Evolutionary conservation across 1,140 invertebrate genomes (phyloP).

Genomic region (Uloborus diversus): DNA sequence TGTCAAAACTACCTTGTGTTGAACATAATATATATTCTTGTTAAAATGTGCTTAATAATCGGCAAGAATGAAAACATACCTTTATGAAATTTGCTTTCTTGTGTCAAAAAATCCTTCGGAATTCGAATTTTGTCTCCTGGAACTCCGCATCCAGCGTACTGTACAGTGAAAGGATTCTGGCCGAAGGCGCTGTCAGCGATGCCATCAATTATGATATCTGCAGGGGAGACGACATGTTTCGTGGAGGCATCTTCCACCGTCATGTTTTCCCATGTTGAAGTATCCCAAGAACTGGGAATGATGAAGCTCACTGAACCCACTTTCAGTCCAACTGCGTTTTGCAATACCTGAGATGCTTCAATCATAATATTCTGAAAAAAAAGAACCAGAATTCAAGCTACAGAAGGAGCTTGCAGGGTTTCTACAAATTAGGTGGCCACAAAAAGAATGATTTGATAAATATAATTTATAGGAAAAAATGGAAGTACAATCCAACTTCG

Average conservation of each 20-base stretch:
- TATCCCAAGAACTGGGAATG: neutral
- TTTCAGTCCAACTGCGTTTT: neutral
- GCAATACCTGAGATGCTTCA: neutral
- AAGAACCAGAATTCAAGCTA: neutral
- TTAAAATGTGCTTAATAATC: too few species aligned
- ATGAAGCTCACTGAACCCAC: neutral
- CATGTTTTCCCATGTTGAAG: neutral
- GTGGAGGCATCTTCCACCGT: neutral
- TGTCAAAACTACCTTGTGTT: too few species aligned
- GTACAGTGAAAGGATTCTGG: neutral
- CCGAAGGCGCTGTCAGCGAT: neutral
- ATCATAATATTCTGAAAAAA: neutral
- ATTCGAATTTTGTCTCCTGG: neutral
- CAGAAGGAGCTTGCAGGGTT: too few species aligned
- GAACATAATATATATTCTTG: too few species aligned
- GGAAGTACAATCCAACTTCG: too few species aligned
- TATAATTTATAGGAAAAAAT: too few species aligned
- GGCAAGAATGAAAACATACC: neutral
- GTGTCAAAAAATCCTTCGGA: neutral
- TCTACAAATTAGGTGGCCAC: too few species aligned
- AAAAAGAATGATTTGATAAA: too few species aligned
- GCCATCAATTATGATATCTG: constrained; percentile 10
- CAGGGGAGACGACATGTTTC: neutral
- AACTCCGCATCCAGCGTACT: constrained; percentile 25
- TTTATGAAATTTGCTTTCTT: neutral